Conservation (phyloP, 2,888 invertebrate species). For the Unio delphinus region DNA sequence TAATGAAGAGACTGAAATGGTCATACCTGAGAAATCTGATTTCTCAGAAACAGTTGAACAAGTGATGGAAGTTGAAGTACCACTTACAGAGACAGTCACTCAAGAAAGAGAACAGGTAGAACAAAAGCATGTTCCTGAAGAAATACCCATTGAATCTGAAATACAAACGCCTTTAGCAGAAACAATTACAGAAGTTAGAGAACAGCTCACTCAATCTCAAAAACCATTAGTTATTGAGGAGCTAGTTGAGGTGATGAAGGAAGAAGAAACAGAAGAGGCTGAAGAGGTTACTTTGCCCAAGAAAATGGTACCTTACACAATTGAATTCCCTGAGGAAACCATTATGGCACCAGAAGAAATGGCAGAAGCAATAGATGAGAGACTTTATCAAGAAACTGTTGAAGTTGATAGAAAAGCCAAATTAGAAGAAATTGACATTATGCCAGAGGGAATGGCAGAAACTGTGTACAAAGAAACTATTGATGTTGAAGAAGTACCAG, state of each 20-base stretch:
- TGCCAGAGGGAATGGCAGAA: slow-evolving; percentile 3
- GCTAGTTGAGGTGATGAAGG: slow-evolving; percentile 1
- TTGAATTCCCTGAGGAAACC: slow-evolving; percentile 6
- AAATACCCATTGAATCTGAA: slow-evolving; percentile 2
- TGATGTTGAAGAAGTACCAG: slow-evolving; percentile 3
- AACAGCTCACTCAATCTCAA: background rate
- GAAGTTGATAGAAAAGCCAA: slow-evolving; percentile 2
- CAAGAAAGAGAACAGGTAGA: too few relatives aligned
- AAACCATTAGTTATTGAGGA: slow-evolving; percentile 3
- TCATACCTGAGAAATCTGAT: background rate
- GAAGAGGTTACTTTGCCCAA: slow-evolving; percentile 1
- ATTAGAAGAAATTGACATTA: slow-evolving; percentile 5
- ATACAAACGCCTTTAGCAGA: background rate
- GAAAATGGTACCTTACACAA: slow-evolving; percentile 1
- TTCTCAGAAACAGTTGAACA: slow-evolving; percentile 10
- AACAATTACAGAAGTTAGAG: slow-evolving; percentile 2
- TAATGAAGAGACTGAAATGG: too few relatives aligned
- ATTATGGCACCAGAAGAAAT: slow-evolving; percentile 1
- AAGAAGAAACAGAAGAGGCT: background rate
- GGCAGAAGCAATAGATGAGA: background rate
- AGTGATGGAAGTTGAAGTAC: background rate
- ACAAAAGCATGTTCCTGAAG: slow-evolving; percentile 4
- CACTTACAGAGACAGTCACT: too few relatives aligned
- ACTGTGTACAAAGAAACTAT: slow-evolving; percentile 4
- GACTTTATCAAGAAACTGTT: slow-evolving; percentile 2